These are phyloP conservation scores for Limenitis camilla DNA, from an alignment of 2,888 invertebrate species.

Conservation along the genomic window DNA sequence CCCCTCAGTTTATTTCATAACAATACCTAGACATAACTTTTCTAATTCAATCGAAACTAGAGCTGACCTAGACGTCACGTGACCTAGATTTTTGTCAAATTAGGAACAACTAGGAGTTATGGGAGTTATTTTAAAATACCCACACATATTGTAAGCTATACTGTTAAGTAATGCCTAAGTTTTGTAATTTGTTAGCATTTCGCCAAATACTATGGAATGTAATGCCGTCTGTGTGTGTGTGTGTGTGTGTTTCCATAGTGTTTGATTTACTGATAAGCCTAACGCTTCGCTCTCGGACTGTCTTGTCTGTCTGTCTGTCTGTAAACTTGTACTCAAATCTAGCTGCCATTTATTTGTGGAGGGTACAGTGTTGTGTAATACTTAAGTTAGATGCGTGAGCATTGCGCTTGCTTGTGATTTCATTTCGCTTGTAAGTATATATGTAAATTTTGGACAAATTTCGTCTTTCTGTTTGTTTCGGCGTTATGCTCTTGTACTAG, in stretches of 20 bases:
- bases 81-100: conserved; percentile 6
- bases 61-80: conserved; percentile 1
- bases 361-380: conserved; percentile 39
- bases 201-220: conserved; percentile 38
- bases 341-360: conserved; percentile 24
- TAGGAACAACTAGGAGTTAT: background rate
- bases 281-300: conserved; percentile 44
- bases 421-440: conserved; percentile 61
- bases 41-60: conserved; percentile 4
- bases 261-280: conserved; percentile 42
- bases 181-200: conserved; percentile 67
- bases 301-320: conserved; percentile 19
- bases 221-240: background rate
- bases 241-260: background rate
- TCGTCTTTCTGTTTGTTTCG: conserved; percentile 49
- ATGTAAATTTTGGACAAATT: conserved; percentile 68
- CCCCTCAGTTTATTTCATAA: background rate
- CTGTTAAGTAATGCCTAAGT: conserved; percentile 70
- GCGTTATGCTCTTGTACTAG: conserved; percentile 42
- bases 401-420: conserved; percentile 39
- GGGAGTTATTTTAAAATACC: conserved; percentile 10
- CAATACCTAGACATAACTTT: conserved; percentile 2
- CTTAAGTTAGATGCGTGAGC: conserved; percentile 19
- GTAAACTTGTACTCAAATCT: conserved; percentile 28
- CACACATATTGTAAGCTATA: conserved; percentile 56